Base-by-base conservation (phyloP, 2,113 vertebrate genomes). In the Nycticryphes semicollaris region DNA sequence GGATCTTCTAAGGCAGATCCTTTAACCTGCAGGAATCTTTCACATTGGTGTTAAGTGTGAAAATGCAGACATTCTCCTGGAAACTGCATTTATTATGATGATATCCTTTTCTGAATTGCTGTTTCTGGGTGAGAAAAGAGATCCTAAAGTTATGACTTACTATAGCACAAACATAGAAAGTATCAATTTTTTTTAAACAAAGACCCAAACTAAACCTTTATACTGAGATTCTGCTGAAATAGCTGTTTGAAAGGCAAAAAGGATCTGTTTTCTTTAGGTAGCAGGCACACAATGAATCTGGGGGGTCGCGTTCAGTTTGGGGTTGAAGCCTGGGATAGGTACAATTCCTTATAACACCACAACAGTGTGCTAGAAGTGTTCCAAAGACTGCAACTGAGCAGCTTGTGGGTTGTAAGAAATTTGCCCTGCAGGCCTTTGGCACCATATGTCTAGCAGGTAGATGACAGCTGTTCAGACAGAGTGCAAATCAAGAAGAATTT, bases 381-480 rank as follows among this genome's bases (percentile, higher is more conserved):
- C 53, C 64, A 73, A 89, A 88, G 75, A 78, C 48, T 73, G 54
- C 7, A 22, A 37, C 27, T 83, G 64, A 89, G 86, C 78, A 92
- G 95, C 90, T 90, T 93, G 92, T 84, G 69, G 23, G 45, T 78
- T 94, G 75, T 87, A 94, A 91, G 90, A 94, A 81, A 91, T 91
- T 89, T 83, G 56, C 75, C 95, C 89, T 60, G 35, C 3, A 10
- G 75, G 63, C 20, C 62, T 63, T 76, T n/a, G 82, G 89, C 84
- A 94, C 73, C 94, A 84, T 91, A 94, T 96, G 94, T 96, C 56
- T 90, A 96, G 93, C 96, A 97, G 96, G 94, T 97, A 96, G 91
- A 83, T 80, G 56, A 94, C 92, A 94, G 94, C 93, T 96, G 94
- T 95, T 91, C 87, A 77, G 68, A 92, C 56, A 82, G 62, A 78